phyloP scores from a whole-genome alignment of 2,888 invertebrate genomes.

The Lasius platythorax region DNA sequence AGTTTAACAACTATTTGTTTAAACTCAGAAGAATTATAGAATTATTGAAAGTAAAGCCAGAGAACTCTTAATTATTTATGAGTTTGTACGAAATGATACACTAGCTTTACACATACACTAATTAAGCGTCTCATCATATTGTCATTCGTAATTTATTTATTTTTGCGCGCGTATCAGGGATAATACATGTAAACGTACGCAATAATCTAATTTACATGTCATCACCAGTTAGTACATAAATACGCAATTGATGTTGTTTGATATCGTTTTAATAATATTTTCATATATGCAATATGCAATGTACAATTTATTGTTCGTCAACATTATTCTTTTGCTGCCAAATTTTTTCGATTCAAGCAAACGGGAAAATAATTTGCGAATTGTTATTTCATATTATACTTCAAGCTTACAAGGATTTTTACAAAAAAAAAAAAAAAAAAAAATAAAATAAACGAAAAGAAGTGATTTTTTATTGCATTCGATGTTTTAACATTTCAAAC shows the following conservation, averaged over 20 bases:
- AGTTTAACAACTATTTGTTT: too few species aligned
- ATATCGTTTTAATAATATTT: constrained; percentile 45
- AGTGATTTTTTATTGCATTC: neutral
- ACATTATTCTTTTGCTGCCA: neutral
- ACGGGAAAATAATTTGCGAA: neutral
- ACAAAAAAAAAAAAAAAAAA: neutral
- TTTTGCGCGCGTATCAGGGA: constrained; percentile 23
- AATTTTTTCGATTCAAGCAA: neutral
- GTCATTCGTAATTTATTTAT: constrained; percentile 57
- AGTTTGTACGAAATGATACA: too few species aligned
- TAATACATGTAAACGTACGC: constrained; percentile 42
- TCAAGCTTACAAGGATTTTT: neutral
- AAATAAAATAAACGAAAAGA: too few species aligned
- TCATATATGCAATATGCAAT: constrained; percentile 12
- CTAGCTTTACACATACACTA: too few species aligned
- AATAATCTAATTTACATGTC: constrained; percentile 38
- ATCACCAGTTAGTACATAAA: constrained; percentile 18
- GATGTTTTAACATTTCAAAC: constrained; percentile 19
- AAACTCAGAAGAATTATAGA: too few species aligned
- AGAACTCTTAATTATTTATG: too few species aligned
- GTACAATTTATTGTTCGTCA: constrained; percentile 10
- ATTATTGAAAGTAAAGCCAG: too few species aligned
- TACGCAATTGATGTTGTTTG: constrained; percentile 38
- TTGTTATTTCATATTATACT: neutral
- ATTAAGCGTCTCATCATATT: constrained; percentile 51